Evolutionary conservation across 2,797 vertebrate species (phyloP).

Genomic region (Momotus momota): DNA sequence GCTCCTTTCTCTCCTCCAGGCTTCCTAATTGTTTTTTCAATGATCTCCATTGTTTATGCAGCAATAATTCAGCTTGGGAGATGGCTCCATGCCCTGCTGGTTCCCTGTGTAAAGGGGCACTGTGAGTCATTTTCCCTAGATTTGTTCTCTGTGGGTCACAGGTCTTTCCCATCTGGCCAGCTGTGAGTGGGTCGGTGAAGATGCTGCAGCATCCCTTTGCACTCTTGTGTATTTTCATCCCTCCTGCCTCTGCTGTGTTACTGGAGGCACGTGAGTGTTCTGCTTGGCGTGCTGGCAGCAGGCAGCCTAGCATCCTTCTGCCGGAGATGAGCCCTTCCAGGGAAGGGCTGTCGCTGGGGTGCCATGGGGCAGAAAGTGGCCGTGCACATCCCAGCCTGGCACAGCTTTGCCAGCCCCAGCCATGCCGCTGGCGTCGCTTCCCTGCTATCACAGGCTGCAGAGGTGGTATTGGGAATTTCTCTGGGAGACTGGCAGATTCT

Average conservation of each 20-base stretch:
- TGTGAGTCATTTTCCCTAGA: background rate
- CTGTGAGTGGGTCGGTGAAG: background rate
- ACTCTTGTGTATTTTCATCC: background rate
- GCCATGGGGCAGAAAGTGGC: fast-evolving
- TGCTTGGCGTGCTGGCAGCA: fast-evolving
- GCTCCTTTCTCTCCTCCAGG: background rate
- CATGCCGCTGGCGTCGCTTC: fast-evolving
- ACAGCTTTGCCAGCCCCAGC: background rate
- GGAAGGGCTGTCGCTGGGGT: background rate
- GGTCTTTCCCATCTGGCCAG: background rate
- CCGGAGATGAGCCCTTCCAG: background rate
- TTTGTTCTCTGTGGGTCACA: background rate
- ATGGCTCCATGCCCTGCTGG: background rate
- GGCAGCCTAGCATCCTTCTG: background rate
- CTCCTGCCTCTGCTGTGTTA: background rate
- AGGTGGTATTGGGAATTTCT: background rate
- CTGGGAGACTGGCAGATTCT: background rate
- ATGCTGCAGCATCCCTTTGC: background rate
- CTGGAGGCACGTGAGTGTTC: background rate
- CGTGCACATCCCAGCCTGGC: background rate
- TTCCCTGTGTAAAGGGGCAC: background rate
- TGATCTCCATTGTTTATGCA: background rate
- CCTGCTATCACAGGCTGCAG: background rate
- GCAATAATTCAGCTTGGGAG: background rate
- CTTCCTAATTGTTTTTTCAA: background rate